Evolutionary conservation across 2,113 vertebrate genomes (phyloP).

Genomic region (Synchiropus splendidus): DNA sequence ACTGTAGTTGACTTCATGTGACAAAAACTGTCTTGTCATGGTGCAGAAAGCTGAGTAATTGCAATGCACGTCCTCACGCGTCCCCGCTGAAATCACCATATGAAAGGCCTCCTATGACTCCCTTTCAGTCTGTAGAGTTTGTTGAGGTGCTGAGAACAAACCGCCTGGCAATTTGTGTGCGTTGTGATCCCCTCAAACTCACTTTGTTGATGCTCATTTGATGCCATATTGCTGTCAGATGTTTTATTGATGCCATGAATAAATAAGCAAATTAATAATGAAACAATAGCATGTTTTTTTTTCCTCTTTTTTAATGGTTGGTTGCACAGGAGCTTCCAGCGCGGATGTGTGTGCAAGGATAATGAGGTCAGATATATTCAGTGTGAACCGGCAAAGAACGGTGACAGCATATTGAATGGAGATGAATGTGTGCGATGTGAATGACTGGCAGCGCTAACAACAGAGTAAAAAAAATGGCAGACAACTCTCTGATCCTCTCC

Average conservation of each 20-base stretch:
- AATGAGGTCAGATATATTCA: constrained; percentile 44
- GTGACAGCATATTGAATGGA: constrained; percentile 48
- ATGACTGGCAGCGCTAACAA: constrained; percentile 51
- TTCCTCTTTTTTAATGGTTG: constrained; percentile 7
- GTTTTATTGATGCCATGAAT: constrained; percentile 49
- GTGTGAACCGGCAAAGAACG: constrained; percentile 29
- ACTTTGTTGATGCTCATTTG: constrained; percentile 31
- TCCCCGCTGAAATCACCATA: constrained; percentile 16
- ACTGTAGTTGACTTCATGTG: no score
- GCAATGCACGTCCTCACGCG: constrained; percentile 4
- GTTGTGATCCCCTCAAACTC: constrained; percentile 29
- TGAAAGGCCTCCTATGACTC: constrained; percentile 9
- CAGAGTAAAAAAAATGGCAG: constrained; percentile 15
- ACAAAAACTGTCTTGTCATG: background rate
- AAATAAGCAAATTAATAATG: constrained; percentile 57
- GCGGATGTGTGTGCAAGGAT: no score
- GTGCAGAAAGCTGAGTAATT: constrained; percentile 9
- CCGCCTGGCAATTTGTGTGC: constrained; percentile 29
- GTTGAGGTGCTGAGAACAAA: constrained; percentile 23
- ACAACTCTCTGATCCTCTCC: constrained; percentile 29
- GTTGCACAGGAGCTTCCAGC: constrained; percentile 6
- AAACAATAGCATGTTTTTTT: constrained; percentile 42
- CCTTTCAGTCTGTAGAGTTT: constrained; percentile 9
- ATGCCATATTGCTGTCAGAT: constrained; percentile 24
- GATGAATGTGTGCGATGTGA: constrained; percentile 38